These are phyloP conservation scores for Cyprinella venusta DNA, from an alignment of 2,797 vertebrate genomes.

Conservation along the genomic window DNA sequence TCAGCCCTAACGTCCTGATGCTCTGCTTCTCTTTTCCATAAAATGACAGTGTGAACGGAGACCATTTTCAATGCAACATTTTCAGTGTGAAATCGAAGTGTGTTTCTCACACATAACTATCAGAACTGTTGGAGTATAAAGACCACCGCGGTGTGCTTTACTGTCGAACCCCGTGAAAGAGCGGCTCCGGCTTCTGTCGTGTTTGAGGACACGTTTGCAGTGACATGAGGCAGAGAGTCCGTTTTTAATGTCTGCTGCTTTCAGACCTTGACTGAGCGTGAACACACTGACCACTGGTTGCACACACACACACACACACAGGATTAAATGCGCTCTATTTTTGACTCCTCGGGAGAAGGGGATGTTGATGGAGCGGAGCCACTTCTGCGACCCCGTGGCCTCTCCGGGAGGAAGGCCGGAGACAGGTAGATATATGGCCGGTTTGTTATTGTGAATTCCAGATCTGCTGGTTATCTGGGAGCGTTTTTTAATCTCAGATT, in stretches of 20 bases:
- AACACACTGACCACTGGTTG: slow-evolving; percentile 13
- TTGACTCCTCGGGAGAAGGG: slow-evolving; percentile 75
- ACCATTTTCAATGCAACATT: not conserved
- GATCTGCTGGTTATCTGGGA: slow-evolving; percentile 96
- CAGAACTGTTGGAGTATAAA: not conserved
- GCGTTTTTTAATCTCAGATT: slow-evolving; percentile 96
- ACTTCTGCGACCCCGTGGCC: slow-evolving; percentile 90
- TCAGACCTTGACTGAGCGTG: slow-evolving; percentile 10
- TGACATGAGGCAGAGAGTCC: not conserved
- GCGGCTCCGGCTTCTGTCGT: not conserved
- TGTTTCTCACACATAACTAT: not conserved
- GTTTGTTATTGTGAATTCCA: slow-evolving; percentile 99
- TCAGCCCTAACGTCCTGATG: not conserved
- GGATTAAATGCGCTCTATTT: slow-evolving; percentile 67
- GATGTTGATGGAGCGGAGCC: slow-evolving; percentile 87
- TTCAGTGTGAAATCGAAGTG: no score
- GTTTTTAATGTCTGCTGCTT: slow-evolving; percentile 4
- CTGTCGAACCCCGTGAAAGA: not conserved
- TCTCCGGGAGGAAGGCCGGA: slow-evolving; percentile 90
- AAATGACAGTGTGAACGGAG: no score
- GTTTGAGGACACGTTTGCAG: not conserved
- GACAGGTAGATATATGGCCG: slow-evolving; percentile 99
- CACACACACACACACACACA: slow-evolving; percentile 15
- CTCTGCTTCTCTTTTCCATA: not conserved
- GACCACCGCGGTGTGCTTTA: not conserved